These are phyloP conservation scores for Sparus aurata DNA, from an alignment of 2,797 vertebrate genomes.

Conservation along the genomic window DNA sequence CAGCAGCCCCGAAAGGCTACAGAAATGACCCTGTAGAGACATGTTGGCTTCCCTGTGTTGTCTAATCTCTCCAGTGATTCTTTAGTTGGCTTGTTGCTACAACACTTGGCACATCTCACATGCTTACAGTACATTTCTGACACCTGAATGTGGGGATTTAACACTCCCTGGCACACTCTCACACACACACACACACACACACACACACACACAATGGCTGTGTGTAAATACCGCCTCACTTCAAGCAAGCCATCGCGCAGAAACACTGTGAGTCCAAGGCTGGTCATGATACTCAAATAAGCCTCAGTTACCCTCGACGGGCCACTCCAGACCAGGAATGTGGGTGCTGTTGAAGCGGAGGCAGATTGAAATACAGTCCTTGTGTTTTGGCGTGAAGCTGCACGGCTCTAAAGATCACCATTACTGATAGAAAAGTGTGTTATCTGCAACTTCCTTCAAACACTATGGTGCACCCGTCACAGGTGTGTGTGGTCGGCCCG, in stretches of 20 bases:
- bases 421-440: not conserved
- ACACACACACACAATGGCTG: slow-evolving; percentile 12
- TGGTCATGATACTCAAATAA: slow-evolving; percentile 34
- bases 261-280: slow-evolving; percentile 35
- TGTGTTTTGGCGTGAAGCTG: slow-evolving; percentile 28
- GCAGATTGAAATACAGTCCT: slow-evolving; percentile 30
- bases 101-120: slow-evolving; percentile 64
- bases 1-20: slow-evolving; percentile 44
- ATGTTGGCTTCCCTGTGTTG: slow-evolving; percentile 68
- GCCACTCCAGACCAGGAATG: slow-evolving; percentile 49
- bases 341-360: slow-evolving; percentile 45
- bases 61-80: slow-evolving; percentile 62
- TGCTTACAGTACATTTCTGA: slow-evolving; percentile 63
- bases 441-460: slow-evolving; percentile 3
- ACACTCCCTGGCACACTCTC: slow-evolving; percentile 51
- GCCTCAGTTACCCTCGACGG: slow-evolving; percentile 7
- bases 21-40: slow-evolving; percentile 82
- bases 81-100: slow-evolving; percentile 65
- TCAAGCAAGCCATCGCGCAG: slow-evolving; percentile 44
- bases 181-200: too few relatives aligned
- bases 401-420: slow-evolving; percentile 13
- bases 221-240: slow-evolving; percentile 44
- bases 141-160: slow-evolving; percentile 70
- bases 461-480: not conserved
- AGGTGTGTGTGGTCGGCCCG: slow-evolving; percentile 61